A percentile compares a stretch with the other conserved stretches of the same genome.
These are phyloP conservation scores for Dendrocopos noguchii DNA, from an alignment of 2,113 vertebrate species.

Conservation along the genomic window DNA sequence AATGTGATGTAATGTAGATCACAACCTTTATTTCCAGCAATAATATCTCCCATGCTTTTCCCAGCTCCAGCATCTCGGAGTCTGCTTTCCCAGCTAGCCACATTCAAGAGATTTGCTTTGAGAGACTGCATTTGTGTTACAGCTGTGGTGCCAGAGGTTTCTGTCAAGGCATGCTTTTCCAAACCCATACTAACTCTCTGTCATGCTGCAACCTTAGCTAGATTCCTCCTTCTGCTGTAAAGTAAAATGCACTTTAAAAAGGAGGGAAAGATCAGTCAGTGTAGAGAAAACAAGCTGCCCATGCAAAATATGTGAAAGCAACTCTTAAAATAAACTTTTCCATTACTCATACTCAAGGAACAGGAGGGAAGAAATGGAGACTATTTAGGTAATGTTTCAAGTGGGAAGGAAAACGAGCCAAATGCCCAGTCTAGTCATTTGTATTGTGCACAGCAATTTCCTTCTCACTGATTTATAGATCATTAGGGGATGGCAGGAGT, in stretches of 20 bases:
- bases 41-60: not conserved
- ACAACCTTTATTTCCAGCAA: not conserved
- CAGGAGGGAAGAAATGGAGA: not conserved
- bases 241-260: not conserved
- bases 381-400: not conserved
- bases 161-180: not conserved
- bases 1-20: not conserved
- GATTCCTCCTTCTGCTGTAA: not conserved
- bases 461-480: not conserved
- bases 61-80: not conserved
- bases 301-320: not conserved
- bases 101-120: not conserved
- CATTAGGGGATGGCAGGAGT: not conserved
- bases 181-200: not conserved
- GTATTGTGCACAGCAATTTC: not conserved
- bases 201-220: not conserved
- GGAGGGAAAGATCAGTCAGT: not conserved
- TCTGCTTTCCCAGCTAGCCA: not conserved
- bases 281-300: not conserved
- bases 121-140: not conserved
- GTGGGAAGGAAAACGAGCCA: not conserved
- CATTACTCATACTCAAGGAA: not conserved
- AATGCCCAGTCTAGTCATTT: not conserved
- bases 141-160: not conserved
- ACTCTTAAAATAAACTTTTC: conserved; percentile 3